Percentiles rank a stretch among this genome's conserved stretches.
phyloP scores from a whole-genome alignment of 2,797 vertebrate species.

The Microctenopoma stevenorrisi region DNA sequence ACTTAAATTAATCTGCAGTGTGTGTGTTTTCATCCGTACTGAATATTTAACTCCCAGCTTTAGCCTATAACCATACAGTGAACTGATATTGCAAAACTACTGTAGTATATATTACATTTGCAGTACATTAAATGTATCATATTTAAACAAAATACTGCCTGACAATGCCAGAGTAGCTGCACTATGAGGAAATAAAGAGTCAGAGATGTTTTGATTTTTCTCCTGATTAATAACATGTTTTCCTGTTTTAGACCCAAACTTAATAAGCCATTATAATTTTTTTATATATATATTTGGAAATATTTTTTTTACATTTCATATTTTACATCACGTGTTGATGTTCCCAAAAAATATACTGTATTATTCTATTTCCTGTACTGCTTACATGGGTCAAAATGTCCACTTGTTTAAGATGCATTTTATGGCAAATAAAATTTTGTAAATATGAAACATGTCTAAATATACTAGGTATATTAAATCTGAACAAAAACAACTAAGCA shows the following conservation, averaged over 20 bases:
- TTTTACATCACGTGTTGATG: constrained; percentile 19
- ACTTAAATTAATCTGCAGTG: constrained; percentile 32
- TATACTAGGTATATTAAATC: too few relatives aligned
- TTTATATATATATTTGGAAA: constrained; percentile 43
- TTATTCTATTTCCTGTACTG: constrained; percentile 32
- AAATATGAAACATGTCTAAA: constrained; percentile 40
- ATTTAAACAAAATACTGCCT: constrained; percentile 57
- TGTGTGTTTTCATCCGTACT: constrained; percentile 36
- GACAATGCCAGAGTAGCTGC: constrained; percentile 53
- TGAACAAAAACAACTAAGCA: too few relatives aligned
- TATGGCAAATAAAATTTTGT: constrained; percentile 31
- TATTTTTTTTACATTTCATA: constrained; percentile 21
- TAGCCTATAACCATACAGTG: constrained; percentile 38
- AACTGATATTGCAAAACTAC: constrained; percentile 23
- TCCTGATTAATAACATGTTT: constrained; percentile 60
- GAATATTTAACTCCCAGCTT: constrained; percentile 51
- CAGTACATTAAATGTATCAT: constrained; percentile 55
- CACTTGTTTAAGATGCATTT: constrained; percentile 14
- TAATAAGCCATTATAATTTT: constrained; percentile 2
- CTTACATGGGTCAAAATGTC: constrained; percentile 38
- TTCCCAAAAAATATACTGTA: constrained; percentile 20
- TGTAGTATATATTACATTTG: constrained; percentile 39
- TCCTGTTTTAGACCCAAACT: constrained; percentile 36
- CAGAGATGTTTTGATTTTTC: constrained; percentile 40
- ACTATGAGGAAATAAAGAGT: constrained; percentile 41